These are phyloP conservation scores for Cactoblastis cactorum DNA, from an alignment of 2,888 invertebrate species.

Conservation along the genomic window DNA sequence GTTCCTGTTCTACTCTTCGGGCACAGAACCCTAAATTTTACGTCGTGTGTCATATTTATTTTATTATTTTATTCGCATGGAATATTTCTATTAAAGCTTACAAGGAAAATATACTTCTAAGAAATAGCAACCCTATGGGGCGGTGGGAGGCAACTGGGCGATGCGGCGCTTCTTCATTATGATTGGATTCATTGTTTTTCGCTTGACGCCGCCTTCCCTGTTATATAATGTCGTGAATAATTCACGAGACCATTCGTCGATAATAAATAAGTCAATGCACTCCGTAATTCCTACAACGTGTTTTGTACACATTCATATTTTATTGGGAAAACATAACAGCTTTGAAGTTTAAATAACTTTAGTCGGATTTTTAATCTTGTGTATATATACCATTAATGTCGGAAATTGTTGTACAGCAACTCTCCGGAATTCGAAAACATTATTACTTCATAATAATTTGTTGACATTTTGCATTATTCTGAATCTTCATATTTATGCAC, in stretches of 20 bases:
- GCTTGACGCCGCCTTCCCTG: conserved; percentile 42
- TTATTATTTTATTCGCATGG: background rate
- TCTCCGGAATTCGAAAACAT: too few relatives aligned
- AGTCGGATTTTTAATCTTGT: too few relatives aligned
- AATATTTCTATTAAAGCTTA: background rate
- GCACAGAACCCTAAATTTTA: background rate
- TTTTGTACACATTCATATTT: conserved; percentile 7
- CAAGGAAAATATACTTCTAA: background rate
- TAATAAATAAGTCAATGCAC: conserved; percentile 29
- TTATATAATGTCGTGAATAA: conserved; percentile 49
- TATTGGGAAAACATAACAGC: too few relatives aligned
- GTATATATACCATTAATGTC: too few relatives aligned
- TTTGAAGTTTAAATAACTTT: too few relatives aligned
- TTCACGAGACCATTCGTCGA: conserved; percentile 37
- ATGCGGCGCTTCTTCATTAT: conserved; percentile 33
- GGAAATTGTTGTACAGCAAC: too few relatives aligned
- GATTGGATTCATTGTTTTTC: conserved; percentile 53
- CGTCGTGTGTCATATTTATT: background rate
- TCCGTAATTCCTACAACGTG: conserved; percentile 29
- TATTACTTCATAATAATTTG: too few relatives aligned
- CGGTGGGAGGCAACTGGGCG: conserved; percentile 21
- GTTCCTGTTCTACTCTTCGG: too few relatives aligned
- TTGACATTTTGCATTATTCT: too few relatives aligned
- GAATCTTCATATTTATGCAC: too few relatives aligned
- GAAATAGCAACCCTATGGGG: background rate